A percentile compares a stretch with the other conserved stretches of the same genome.
These are phyloP conservation scores for Agonopterix arenella DNA, from an alignment of 2,888 invertebrate species.

Conservation along the genomic window DNA sequence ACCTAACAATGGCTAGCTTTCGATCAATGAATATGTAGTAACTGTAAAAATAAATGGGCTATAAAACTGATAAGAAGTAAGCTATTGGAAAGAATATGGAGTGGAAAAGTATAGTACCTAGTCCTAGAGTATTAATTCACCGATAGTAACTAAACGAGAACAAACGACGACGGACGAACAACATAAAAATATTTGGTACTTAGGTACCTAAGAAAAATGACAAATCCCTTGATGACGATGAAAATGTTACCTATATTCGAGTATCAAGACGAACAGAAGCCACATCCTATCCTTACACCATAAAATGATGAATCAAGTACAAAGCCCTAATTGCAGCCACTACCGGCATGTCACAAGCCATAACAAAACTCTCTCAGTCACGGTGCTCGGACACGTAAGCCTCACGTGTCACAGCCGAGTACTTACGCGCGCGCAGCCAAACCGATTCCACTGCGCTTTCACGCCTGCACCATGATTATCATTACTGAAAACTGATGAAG, in stretches of 20 bases:
- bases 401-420: slow-evolving; percentile 47
- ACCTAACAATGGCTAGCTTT: slow-evolving; percentile 24
- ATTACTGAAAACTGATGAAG: slow-evolving; percentile 15
- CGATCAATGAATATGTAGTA: slow-evolving; percentile 2
- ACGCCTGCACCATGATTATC: slow-evolving; percentile 19
- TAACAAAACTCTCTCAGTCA: slow-evolving; percentile 49
- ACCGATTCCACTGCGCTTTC: slow-evolving; percentile 13
- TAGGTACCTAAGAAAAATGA: too few relatives aligned
- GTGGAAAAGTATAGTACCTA: too few relatives aligned
- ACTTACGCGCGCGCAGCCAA: slow-evolving; percentile 17
- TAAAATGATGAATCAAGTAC: neutral
- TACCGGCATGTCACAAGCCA: slow-evolving; percentile 3
- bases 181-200: too few relatives aligned
- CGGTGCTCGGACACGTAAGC: slow-evolving; percentile 41
- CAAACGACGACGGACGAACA: too few relatives aligned
- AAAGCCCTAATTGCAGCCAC: neutral
- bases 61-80: too few relatives aligned
- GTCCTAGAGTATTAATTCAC: too few relatives aligned
- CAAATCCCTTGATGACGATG: too few relatives aligned
- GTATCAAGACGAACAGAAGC: too few relatives aligned
- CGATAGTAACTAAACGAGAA: too few relatives aligned
- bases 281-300: neutral
- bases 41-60: too few relatives aligned
- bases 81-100: too few relatives aligned
- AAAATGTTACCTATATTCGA: too few relatives aligned